These are phyloP conservation scores for Drosophila dives DNA, from an alignment of 2,888 invertebrate genomes.

Conservation along the genomic window DNA sequence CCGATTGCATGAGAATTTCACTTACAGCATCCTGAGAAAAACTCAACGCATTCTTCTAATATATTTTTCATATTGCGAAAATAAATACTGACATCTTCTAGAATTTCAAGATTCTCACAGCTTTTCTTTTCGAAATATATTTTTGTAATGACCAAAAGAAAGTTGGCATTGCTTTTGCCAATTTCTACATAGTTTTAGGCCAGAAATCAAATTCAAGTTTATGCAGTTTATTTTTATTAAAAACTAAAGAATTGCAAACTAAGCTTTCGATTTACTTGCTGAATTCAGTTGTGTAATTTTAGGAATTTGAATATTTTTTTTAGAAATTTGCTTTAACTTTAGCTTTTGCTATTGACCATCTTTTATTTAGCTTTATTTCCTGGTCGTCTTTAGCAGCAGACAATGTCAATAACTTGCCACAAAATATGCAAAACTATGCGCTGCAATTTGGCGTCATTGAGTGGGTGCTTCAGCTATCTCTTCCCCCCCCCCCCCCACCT, in stretches of 20 bases:
- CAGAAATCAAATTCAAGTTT: too few relatives aligned
- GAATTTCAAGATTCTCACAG: neutral
- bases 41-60: neutral
- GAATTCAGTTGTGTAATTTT: too few relatives aligned
- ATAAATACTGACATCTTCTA: neutral
- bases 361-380: neutral
- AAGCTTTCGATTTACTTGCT: too few relatives aligned
- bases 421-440: conserved; percentile 71
- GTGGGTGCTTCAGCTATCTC: conserved; percentile 48
- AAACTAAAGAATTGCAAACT: too few relatives aligned
- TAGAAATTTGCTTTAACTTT: conserved; percentile 17
- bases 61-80: neutral
- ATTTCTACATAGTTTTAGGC: too few relatives aligned
- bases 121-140: too few relatives aligned
- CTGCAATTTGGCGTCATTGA: conserved; percentile 64
- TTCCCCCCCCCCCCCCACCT: neutral
- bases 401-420: conserved; percentile 57
- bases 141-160: too few relatives aligned
- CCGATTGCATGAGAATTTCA: conserved; percentile 54
- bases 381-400: conserved; percentile 14
- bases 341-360: conserved; percentile 18
- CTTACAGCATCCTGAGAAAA: conserved; percentile 7
- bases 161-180: too few relatives aligned
- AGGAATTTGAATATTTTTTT: neutral
- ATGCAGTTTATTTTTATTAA: too few relatives aligned